Conservation (phyloP, 2,797 vertebrate genomes). For the Cyprinella venusta region DNA sequence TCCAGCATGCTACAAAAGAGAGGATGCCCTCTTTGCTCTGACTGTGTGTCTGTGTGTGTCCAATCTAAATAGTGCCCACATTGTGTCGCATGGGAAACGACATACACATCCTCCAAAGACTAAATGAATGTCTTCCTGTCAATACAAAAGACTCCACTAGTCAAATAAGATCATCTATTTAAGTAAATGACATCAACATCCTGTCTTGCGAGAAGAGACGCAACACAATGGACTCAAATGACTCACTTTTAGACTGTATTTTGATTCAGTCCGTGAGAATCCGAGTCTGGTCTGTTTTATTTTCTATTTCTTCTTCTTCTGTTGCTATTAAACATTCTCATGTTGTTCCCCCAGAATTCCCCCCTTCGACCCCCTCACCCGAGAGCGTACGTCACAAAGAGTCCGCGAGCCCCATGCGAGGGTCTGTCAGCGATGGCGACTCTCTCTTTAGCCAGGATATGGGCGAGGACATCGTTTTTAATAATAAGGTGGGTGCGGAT, state of each 20-base stretch:
- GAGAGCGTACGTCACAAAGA: conserved; percentile 17
- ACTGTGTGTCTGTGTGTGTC: conserved; percentile 24
- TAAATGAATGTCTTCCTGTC: conserved; percentile 56
- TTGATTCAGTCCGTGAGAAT: conserved; percentile 18
- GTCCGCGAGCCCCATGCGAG: conserved; percentile 44
- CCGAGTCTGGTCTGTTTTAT: not conserved
- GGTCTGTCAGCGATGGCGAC: conserved; percentile 64
- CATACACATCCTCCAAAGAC: conserved; percentile 30
- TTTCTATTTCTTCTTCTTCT: not conserved
- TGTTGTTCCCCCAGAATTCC: conserved; percentile 27
- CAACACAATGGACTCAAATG: conserved; percentile 46
- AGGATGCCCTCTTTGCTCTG: not conserved
- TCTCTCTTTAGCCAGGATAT: conserved; percentile 75
- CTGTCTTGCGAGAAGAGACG: conserved; percentile 60
- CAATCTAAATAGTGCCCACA: conserved; percentile 44
- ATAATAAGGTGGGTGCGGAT: conserved; percentile 46
- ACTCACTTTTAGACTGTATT: not conserved
- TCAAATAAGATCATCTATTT: conserved; percentile 56
- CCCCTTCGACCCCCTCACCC: conserved; percentile 11
- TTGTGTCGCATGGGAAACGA: conserved; percentile 43
- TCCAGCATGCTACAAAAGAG: conserved; percentile 9
- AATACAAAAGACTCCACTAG: conserved; percentile 40
- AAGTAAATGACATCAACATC: conserved; percentile 62
- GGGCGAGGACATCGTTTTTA: conserved; percentile 68
- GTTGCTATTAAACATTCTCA: not conserved